Evolutionary conservation across 2,888 invertebrate genomes (phyloP), one percentile per base, ranked within the genome.

Genomic region (Tipula lateralis): DNA sequence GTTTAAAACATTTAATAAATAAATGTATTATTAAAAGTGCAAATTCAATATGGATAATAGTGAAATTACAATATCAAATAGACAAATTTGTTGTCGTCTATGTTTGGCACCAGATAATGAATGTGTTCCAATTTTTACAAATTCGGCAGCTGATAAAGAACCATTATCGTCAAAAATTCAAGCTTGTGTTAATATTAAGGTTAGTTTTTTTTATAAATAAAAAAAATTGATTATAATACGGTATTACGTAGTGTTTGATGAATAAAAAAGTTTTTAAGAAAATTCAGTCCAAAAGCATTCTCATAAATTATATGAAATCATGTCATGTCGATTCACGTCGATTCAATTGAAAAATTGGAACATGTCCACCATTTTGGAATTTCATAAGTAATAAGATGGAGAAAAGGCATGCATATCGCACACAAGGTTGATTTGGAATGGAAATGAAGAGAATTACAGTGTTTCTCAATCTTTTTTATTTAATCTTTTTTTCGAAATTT

Each of bases 111-210:
- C 90, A 84, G 89, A 90, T 86, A 89, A 88, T 85, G 90, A 90
- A 87, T 90, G 90, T 88, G 90, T 90, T 87, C 89, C 90, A 85
- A 90, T 90, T 87, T 89, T 90, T 86, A 90, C 90, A 86, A 90
- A 89, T 87, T 89, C 89, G 87, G 90, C 90, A 84, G 90, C 90
- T 87, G 90, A 90, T 87, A 90, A 90, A 87, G 90, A 90, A 87
- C 89, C 90, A 85, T 87, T 90, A 87, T 88, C 88, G 85, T 88
- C 88, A 85, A 90, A 90, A 89, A 90, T 90, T 86, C 87, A 88
- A 85, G 88, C 89, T 86, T 90, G 90, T 88, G 89, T 90, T 86
- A 88, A 88, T 87, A 89, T 90, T 86, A 90, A 90, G 90, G 90
- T 90, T 87, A 90, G 90, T 88, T 87, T 85, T 83, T 83, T 34